A percentile compares a stretch with the other conserved stretches of the same genome.
Evolutionary conservation across 1,140 invertebrate species (phyloP).

Genomic region (Mya arenaria): DNA sequence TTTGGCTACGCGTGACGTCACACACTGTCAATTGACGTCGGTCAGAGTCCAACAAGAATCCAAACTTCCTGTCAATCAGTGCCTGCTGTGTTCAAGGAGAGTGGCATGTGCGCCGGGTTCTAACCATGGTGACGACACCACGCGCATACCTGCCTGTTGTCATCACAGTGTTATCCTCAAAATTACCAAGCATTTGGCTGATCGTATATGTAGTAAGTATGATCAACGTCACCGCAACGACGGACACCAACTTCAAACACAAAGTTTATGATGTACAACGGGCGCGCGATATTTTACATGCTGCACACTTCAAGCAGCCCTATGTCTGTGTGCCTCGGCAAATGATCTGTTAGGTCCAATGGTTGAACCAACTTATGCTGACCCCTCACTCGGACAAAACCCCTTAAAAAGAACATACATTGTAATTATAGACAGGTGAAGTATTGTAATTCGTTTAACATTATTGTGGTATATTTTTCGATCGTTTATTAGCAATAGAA

Average conservation of each 20-base stretch:
- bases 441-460: no score
- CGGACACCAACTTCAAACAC: conserved; percentile 64
- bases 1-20: conserved; percentile 49
- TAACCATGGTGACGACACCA: conserved; percentile 63
- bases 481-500: no score
- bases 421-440: no score
- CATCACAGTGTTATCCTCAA: conserved; percentile 65
- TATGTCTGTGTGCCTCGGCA: no score
- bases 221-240: conserved; percentile 58
- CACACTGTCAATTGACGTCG: conserved; percentile 45
- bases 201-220: conserved; percentile 63
- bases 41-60: conserved; percentile 62
- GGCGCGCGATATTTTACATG: conserved; percentile 49
- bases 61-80: conserved; percentile 46
- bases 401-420: no score
- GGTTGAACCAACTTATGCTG: no score
- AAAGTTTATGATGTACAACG: conserved; percentile 63
- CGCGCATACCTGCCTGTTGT: conserved; percentile 59
- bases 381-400: no score
- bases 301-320: conserved; percentile 58
- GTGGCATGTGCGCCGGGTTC: conserved; percentile 48
- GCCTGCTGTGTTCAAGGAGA: conserved; percentile 44
- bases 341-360: no score
- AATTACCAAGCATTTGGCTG: conserved; percentile 63
- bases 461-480: no score